Evolutionary conservation across 2,797 vertebrate species (phyloP), one percentile per base, ranked within the genome.

Genomic region (Coilia nasus): DNA sequence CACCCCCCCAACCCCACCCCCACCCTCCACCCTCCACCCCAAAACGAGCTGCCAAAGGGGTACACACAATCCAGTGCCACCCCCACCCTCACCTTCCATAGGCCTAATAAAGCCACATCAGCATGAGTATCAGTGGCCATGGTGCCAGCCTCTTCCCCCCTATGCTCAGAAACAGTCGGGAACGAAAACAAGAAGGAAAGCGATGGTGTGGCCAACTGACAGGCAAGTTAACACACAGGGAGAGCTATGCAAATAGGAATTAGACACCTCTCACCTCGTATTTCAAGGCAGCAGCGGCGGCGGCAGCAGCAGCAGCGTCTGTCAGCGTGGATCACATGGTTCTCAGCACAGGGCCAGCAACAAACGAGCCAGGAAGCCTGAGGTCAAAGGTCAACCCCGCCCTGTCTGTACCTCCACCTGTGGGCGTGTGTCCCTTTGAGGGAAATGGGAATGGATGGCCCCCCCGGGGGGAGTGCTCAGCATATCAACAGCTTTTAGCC

Each of bases 201-300:
- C 2, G 12, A 12, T 17, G 31, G 25, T 15, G 2, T 71, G 25
- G 64, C 25, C 31, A 71, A 71, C 64, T 71, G 64, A 71, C 28
- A 71, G 25, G 0, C 12, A 3, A 14, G 64, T 35, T 31, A 71
- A 71, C 64, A 71, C 15, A 35, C 28, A 31, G 64, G 0, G 25
- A 71, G 64, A 31, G 64, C 25, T 71, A 31, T 71, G 64, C 64
- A 71, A 31, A 71, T 71, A 28, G 28, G 25, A 71, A 31, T 71
- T 71, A 71, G 14, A 4, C 64, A 31, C 64, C 64, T 35, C 25
- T 31, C 62, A 3, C 12, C 31, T 71, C 11, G 7, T 11, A 71
- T 71, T 31, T 6, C 11, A 17, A 71, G 64, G 64, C 64, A 35
- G 64, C 35, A 2, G 35, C 35, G 5, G 35, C 35, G 5, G 35